Conservation (phyloP, 2,888 invertebrate genomes). For the Epiblema foenella region DNA sequence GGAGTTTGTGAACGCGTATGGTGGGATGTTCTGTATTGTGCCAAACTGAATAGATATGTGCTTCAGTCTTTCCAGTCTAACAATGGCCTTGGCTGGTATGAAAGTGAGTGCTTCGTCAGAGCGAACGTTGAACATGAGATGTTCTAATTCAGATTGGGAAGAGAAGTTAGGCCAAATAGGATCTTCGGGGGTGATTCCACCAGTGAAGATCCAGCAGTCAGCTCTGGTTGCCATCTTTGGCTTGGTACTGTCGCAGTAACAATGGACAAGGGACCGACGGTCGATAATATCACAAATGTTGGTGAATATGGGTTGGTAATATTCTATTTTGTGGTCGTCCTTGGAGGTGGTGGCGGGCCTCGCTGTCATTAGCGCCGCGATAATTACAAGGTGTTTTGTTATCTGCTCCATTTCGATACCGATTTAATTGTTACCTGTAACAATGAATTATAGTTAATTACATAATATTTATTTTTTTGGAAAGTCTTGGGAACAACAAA, state of each 20-base stretch:
- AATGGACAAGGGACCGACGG: slow-evolving; percentile 77
- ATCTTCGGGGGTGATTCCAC: slow-evolving; percentile 86
- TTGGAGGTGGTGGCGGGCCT: slow-evolving; percentile 73
- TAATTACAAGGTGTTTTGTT: slow-evolving; percentile 72
- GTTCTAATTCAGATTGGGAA: slow-evolving; percentile 88
- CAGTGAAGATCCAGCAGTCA: slow-evolving; percentile 90
- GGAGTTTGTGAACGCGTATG: slow-evolving; percentile 91
- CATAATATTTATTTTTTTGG: neutral
- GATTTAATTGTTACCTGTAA: slow-evolving; percentile 59
- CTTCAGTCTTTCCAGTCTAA: slow-evolving; percentile 87
- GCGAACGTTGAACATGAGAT: slow-evolving; percentile 89
- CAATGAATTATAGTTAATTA: slow-evolving; percentile 51
- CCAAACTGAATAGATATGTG: slow-evolving; percentile 90
- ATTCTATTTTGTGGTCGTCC: slow-evolving; percentile 70
- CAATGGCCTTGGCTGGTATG: slow-evolving; percentile 89
- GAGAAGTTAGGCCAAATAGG: slow-evolving; percentile 90
- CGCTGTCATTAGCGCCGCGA: slow-evolving; percentile 74
- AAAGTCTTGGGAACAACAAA: neutral
- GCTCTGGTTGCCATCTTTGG: slow-evolving; percentile 86
- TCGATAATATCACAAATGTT: slow-evolving; percentile 80
- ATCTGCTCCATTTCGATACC: slow-evolving; percentile 66
- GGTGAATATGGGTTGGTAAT: slow-evolving; percentile 72
- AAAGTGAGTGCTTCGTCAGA: slow-evolving; percentile 88
- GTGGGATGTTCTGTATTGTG: slow-evolving; percentile 88
- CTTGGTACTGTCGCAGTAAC: slow-evolving; percentile 79